Conservation (phyloP, 2,113 vertebrate species). For the Oryzias curvinotus region DNA sequence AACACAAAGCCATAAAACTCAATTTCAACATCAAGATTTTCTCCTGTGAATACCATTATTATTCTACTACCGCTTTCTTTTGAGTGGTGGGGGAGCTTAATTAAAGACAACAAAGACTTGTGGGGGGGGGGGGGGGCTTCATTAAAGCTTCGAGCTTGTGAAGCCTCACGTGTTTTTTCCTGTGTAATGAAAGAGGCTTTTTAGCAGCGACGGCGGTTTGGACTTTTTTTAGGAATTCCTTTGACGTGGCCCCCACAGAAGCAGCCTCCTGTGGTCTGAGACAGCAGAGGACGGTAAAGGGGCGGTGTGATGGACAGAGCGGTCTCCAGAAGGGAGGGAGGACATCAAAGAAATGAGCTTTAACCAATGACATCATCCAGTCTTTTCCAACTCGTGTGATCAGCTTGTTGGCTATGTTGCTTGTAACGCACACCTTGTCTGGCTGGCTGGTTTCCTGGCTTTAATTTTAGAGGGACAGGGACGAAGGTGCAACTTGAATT, state of each 20-base stretch:
- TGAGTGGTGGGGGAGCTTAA: constrained; percentile 1
- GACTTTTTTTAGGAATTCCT: constrained; percentile 72
- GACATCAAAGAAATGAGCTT: constrained; percentile 22
- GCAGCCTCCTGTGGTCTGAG: constrained; percentile 62
- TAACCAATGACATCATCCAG: constrained; percentile 68
- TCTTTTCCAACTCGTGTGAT: constrained; percentile 31
- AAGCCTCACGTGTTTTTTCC: constrained; percentile 40
- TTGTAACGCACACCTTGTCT: constrained; percentile 35
- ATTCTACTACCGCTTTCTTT: constrained; percentile 52
- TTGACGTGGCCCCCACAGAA: constrained; percentile 70
- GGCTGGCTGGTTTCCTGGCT: constrained; percentile 31
- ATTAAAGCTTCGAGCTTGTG: not conserved
- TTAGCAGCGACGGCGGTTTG: constrained; percentile 37
- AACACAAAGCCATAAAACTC: constrained; percentile 11
- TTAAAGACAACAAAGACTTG: constrained; percentile 1
- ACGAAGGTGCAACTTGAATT: constrained; percentile 42
- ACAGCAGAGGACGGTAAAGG: constrained; percentile 62
- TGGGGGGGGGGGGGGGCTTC: not conserved
- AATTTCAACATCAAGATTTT: constrained; percentile 2
- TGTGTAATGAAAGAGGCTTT: constrained; percentile 69
- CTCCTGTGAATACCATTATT: constrained; percentile 48
- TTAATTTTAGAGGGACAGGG: constrained; percentile 12
- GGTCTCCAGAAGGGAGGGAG: constrained; percentile 9
- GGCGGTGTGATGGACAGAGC: constrained; percentile 15
- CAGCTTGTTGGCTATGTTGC: constrained; percentile 21